A percentile compares a stretch with the other conserved stretches of the same genome.
phyloP scores from a whole-genome alignment of 2,888 invertebrate species.

The Rugalucina vietnamica region DNA sequence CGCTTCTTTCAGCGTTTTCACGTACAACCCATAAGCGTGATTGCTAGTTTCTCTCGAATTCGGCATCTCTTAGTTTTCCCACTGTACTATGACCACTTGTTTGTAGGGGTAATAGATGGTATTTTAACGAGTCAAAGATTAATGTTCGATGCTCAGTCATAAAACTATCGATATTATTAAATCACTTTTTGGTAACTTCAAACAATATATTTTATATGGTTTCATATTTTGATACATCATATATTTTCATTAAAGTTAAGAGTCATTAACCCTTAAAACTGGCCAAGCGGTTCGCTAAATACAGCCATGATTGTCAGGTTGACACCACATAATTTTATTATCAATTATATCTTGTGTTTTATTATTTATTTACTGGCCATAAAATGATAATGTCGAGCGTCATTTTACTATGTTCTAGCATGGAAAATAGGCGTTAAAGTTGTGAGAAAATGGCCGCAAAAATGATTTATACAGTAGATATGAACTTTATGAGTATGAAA shows the following conservation, averaged over 20 bases:
- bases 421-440: background rate
- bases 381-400: background rate
- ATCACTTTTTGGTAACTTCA: background rate
- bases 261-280: background rate
- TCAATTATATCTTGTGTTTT: conserved; percentile 14
- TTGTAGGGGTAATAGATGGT: background rate
- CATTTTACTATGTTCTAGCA: background rate
- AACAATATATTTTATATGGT: background rate
- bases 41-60: too few species aligned
- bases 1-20: too few species aligned
- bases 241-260: background rate
- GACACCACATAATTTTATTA: conserved; percentile 11
- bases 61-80: too few species aligned
- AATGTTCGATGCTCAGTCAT: background rate
- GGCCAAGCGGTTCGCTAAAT: background rate
- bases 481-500: background rate
- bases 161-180: background rate
- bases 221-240: background rate
- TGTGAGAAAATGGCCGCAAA: background rate
- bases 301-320: background rate
- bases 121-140: background rate
- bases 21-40: too few species aligned
- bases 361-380: conserved; percentile 4
- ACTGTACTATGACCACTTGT: background rate
- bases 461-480: conserved; percentile 4